Base-by-base conservation (phyloP, 2,888 invertebrate species). In the Drosophila flavopinicola region DNA sequence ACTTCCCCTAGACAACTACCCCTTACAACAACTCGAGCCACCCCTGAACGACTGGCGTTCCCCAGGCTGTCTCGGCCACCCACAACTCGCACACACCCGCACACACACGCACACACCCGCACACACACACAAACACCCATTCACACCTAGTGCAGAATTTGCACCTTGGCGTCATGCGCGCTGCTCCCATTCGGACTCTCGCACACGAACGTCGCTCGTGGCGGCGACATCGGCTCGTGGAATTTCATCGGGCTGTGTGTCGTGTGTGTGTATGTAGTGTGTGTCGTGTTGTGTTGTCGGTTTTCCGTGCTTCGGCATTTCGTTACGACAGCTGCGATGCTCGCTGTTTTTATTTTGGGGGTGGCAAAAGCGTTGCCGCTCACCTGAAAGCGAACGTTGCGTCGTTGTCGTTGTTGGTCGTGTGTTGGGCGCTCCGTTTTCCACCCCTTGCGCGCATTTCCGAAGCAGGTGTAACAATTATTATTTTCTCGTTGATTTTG, bases 401-500 rank as follows among this genome's bases (percentile, higher is more conserved):
- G 38, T 60, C 47, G 65, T 49, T 29, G 25, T 38, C 44, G 56
- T 63, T 47, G 61, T 64, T 70, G 49, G 64, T 75, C 61, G 71
- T 75, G 67, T 67, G 54, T 20, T 58, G 66, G 68, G 63, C 45
- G 69, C 64, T 52, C 33, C 59, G 52, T 51, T 73, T 73, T 63
- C 73, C 75, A 78, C 77, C 80, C 70, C 66, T 63, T 54, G 63
- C 66, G 64, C 61, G 70, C 66, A 75, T 80, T 78, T 78, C 80
- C 86, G 80, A 85, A 89, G 88, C 90, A 89, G 89, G 89, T 89
- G 89, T 88, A 90, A 89, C 87, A 88, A 85, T 88, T 88, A 80
- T 87, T 85, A 86, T 87, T 86, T 88, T 87, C 87, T 83, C 87
- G 87, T 87, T 88, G 85, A 86, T 87, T 87, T 88, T 86, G 85